phyloP scores from a whole-genome alignment of 2,888 invertebrate species.

The Drosophila greeni region DNA sequence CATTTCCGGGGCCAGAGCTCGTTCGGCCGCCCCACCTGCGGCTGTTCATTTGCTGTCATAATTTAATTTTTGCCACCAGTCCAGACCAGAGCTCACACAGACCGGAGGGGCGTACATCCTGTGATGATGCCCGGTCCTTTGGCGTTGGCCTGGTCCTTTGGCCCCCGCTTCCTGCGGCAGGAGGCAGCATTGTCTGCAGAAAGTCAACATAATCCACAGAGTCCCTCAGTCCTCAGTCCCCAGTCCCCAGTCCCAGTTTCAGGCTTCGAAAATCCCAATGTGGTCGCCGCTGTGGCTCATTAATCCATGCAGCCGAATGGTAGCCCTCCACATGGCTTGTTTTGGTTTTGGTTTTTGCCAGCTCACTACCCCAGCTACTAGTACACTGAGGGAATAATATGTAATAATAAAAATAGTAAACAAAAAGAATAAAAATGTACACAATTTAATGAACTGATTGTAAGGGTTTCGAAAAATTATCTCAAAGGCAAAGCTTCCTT shows the following conservation, averaged over 20 bases:
- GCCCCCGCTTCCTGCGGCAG: constrained; percentile 11
- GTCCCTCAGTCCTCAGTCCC: constrained; percentile 10
- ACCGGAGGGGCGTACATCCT: constrained; percentile 34
- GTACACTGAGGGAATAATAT: neutral
- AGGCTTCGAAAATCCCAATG: constrained; percentile 62
- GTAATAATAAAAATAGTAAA: neutral
- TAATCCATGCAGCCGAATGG: constrained; percentile 67
- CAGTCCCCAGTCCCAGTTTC: constrained; percentile 2
- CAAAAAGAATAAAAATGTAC: neutral
- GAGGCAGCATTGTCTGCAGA: constrained; percentile 34
- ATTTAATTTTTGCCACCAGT: constrained; percentile 70
- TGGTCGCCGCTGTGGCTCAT: constrained; percentile 64
- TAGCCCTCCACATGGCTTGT: constrained; percentile 45
- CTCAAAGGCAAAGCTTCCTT: too few species aligned
- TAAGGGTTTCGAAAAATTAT: too few species aligned
- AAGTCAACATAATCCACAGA: constrained; percentile 48
- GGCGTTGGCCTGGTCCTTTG: constrained; percentile 3
- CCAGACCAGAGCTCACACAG: constrained; percentile 32
- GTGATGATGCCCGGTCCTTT: constrained; percentile 26
- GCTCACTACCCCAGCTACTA: constrained; percentile 11
- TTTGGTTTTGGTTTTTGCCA: constrained; percentile 39
- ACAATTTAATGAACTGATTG: too few species aligned
- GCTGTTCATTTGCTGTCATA: constrained; percentile 71
- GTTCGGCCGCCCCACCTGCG: constrained; percentile 37
- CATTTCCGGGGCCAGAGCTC: constrained; percentile 56